Percentiles rank a stretch among this genome's conserved stretches.
These are phyloP conservation scores for Calcarius ornatus DNA, from an alignment of 2,113 vertebrate species.

Conservation along the genomic window DNA sequence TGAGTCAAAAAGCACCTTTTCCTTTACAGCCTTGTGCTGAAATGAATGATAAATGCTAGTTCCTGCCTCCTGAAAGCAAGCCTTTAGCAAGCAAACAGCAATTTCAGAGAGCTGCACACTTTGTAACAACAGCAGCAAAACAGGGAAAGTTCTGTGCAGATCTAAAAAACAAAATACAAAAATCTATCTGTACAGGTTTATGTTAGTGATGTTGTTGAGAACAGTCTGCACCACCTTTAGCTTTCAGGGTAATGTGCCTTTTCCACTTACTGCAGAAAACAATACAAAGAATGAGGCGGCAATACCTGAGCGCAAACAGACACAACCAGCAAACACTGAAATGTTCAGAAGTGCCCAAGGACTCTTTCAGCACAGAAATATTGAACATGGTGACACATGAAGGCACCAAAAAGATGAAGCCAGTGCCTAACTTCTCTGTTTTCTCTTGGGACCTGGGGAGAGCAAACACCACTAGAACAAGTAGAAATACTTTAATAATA, in stretches of 20 bases:
- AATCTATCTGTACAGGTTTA: background rate
- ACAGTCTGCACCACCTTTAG: background rate
- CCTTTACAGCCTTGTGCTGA: background rate
- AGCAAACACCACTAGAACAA: background rate
- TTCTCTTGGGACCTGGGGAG: background rate
- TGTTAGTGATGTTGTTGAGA: background rate
- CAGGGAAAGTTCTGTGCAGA: background rate
- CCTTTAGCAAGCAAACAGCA: background rate
- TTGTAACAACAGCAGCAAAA: background rate
- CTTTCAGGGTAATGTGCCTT: background rate
- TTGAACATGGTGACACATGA: background rate
- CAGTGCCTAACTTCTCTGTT: background rate
- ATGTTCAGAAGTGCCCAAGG: background rate
- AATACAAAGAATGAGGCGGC: constrained; percentile 12
- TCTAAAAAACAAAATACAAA: background rate
- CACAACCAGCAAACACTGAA: background rate
- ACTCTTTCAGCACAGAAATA: background rate
- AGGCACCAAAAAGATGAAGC: background rate
- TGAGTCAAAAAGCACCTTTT: background rate
- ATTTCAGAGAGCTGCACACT: background rate
- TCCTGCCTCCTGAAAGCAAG: background rate
- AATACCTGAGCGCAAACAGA: constrained; percentile 8
- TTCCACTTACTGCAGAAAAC: constrained; percentile 23
- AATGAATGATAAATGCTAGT: background rate
- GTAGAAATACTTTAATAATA: background rate